Evolutionary conservation across 2,888 invertebrate genomes (phyloP).

Genomic region (Agrochola circellaris): DNA sequence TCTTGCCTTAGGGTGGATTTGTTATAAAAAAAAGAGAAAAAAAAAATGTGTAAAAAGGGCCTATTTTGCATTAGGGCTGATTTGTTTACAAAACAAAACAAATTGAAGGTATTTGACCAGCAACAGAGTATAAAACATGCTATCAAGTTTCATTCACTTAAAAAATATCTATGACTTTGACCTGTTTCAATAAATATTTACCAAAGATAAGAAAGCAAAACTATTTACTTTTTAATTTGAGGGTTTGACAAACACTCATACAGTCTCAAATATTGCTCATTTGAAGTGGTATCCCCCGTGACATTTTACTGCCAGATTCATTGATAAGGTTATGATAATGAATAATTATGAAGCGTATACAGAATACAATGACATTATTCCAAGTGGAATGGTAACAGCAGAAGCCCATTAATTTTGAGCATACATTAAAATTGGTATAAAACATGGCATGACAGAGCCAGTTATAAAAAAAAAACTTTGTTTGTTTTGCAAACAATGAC

Average conservation of each 20-base stretch:
- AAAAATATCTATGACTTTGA: constrained; percentile 16
- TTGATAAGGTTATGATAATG: background rate
- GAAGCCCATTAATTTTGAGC: background rate
- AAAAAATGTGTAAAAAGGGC: background rate
- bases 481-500: constrained; percentile 42
- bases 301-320: background rate
- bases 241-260: constrained; percentile 1
- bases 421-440: constrained; percentile 6
- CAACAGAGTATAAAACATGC: background rate
- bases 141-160: constrained; percentile 23
- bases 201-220: constrained; percentile 34
- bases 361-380: background rate
- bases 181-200: constrained; percentile 42
- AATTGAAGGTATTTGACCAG: background rate
- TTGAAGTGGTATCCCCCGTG: too few species aligned
- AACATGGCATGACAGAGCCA: background rate
- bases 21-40: background rate
- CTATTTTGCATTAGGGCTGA: background rate
- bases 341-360: background rate
- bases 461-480: constrained; percentile 15
- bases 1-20: background rate
- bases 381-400: background rate
- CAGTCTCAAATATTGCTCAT: background rate
- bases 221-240: constrained; percentile 12
- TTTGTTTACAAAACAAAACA: background rate